Conservation (phyloP, 2,888 invertebrate species). For the Lycaena phlaeas region DNA sequence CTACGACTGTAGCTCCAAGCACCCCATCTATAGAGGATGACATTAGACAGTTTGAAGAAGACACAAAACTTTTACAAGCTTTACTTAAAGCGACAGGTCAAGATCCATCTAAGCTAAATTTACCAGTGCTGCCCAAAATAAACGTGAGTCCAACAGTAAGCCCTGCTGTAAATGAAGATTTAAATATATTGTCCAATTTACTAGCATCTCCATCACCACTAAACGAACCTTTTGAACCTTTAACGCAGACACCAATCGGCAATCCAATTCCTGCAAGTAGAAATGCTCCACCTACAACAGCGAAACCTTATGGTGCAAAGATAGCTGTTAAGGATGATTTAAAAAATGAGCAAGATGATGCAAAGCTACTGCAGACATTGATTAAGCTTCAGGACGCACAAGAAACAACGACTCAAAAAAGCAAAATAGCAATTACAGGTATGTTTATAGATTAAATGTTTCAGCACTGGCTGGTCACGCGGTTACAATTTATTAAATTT, state of each 20-base stretch:
- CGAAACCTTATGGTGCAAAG: constrained; percentile 50
- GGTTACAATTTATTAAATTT: too few species aligned
- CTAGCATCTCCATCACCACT: constrained; percentile 49
- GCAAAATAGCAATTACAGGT: constrained; percentile 60
- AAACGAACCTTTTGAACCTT: constrained; percentile 47
- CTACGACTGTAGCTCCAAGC: constrained; percentile 33
- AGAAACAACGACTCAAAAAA: constrained; percentile 52
- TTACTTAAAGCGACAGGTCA: constrained; percentile 60
- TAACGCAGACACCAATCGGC: constrained; percentile 35
- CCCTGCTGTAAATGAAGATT: constrained; percentile 33
- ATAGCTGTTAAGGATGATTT: constrained; percentile 52
- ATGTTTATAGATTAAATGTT: too few species aligned
- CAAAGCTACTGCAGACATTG: constrained; percentile 60
- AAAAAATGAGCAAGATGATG: constrained; percentile 53
- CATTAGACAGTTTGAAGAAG: constrained; percentile 63
- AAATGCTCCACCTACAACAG: constrained; percentile 30
- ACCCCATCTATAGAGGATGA: constrained; percentile 58
- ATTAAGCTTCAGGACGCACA: constrained; percentile 60
- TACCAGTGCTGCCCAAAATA: constrained; percentile 45
- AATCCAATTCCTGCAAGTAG: constrained; percentile 27
- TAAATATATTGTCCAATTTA: constrained; percentile 47
- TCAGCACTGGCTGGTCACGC: too few species aligned
- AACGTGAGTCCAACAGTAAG: constrained; percentile 39
- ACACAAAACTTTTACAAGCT: constrained; percentile 60
- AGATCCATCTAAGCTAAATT: constrained; percentile 58